These are phyloP conservation scores for Eulemur rufifrons DNA, from an alignment of 2,113 vertebrate species.

Conservation along the genomic window DNA sequence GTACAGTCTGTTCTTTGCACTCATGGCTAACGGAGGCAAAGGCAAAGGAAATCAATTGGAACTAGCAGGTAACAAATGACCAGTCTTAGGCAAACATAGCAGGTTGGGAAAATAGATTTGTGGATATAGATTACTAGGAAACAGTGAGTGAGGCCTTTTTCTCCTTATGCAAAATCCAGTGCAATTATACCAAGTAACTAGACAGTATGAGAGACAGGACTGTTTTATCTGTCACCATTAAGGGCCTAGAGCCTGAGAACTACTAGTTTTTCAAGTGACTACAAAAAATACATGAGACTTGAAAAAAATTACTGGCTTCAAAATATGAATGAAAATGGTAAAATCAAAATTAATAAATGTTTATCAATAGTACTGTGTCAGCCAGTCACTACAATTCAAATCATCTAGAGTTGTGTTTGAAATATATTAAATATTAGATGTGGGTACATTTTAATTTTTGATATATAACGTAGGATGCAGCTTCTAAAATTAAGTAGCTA, in stretches of 20 bases:
- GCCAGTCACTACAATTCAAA: neutral
- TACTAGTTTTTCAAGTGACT: neutral
- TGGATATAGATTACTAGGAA: slow-evolving; percentile 80
- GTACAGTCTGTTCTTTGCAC: slow-evolving; percentile 82
- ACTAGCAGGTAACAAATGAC: slow-evolving; percentile 89
- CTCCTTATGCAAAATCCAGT: slow-evolving; percentile 54
- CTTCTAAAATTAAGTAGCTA: slow-evolving; percentile 65
- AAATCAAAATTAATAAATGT: slow-evolving; percentile 23
- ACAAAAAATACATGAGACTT: slow-evolving; percentile 18
- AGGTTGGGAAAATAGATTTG: slow-evolving; percentile 82
- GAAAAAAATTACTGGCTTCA: slow-evolving; percentile 13
- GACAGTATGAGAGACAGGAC: neutral
- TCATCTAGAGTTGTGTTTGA: slow-evolving; percentile 15
- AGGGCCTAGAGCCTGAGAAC: neutral
- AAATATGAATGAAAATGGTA: slow-evolving; percentile 39
- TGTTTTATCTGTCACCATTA: slow-evolving; percentile 16
- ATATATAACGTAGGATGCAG: neutral
- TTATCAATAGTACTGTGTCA: neutral
- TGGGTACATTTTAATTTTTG: slow-evolving; percentile 51
- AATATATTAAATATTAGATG: neutral
- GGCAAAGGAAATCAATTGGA: slow-evolving; percentile 90
- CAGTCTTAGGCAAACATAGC: slow-evolving; percentile 84
- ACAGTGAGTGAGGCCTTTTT: slow-evolving; percentile 60
- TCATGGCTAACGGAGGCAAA: slow-evolving; percentile 81
- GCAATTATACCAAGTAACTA: slow-evolving; percentile 36